phyloP scores from a whole-genome alignment of 2,888 invertebrate genomes.

The Steinernema scapterisci region DNA sequence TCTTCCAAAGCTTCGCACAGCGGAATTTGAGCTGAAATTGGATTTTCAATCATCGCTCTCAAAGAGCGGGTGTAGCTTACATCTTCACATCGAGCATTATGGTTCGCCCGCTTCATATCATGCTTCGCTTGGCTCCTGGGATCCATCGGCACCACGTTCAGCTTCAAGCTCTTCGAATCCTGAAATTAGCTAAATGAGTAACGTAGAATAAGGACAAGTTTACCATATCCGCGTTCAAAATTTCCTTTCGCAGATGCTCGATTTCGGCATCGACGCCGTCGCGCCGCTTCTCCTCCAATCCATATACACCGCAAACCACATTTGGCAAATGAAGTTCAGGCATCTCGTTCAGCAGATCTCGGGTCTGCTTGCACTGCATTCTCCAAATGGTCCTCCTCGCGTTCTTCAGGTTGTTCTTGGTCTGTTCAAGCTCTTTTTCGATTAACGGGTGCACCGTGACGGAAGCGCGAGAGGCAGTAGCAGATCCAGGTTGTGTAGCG shows the following conservation, averaged over 20 bases:
- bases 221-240: constrained; percentile 37
- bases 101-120: constrained; percentile 24
- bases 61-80: constrained; percentile 22
- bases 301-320: constrained; percentile 33
- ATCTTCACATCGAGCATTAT: constrained; percentile 36
- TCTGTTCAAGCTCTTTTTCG: constrained; percentile 3
- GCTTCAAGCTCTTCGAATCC: constrained; percentile 32
- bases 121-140: constrained; percentile 8
- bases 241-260: constrained; percentile 40
- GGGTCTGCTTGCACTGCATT: constrained; percentile 2
- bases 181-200: background rate
- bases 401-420: background rate
- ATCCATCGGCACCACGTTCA: constrained; percentile 31
- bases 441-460: background rate
- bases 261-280: constrained; percentile 36
- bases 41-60: too few species aligned
- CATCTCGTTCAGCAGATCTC: constrained; percentile 33
- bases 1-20: constrained; percentile 52
- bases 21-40: constrained; percentile 51
- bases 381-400: background rate
- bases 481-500: constrained; percentile 4
- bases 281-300: background rate
- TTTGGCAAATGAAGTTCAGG: constrained; percentile 31
- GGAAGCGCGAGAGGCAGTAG: background rate
- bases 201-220: background rate